Base-by-base conservation (phyloP, 2,113 vertebrate genomes). In the Clinocottus analis region DNA sequence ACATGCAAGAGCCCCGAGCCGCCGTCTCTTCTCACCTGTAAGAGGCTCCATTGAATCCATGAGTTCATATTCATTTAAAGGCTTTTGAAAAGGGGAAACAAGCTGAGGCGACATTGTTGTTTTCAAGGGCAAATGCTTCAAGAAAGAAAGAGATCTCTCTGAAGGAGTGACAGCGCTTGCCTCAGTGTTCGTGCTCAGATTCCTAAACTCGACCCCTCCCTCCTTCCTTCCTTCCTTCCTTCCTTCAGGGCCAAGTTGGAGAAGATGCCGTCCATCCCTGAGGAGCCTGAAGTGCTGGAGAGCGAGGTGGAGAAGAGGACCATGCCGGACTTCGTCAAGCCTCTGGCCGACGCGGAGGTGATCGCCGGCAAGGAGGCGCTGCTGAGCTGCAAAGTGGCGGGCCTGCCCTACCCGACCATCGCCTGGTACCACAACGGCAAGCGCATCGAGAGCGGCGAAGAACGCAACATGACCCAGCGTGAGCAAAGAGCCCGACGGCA, bases 241-340 rank as follows among this genome's bases (percentile, higher is more conserved):
- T 39, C 43, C 25, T 41, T 7, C 87, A 99, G 98, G 90, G 94
- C 97, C 1, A 99, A 97, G 89, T 85, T 99, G 86, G 98, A 99
- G 89, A 99, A 98, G 94, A 99, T 99, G 98, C 98, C 98, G 0
- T 99, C 98, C 37, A 99, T 99, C 77, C 97, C 98, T 0, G 98
- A 99, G 89, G 97, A 99, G 79, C 97, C 97, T 0, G 98, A 99
- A 69, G 92, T 96, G 21, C 91, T 90, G 0, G 97, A 99, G 73
- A 91, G 88, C 0, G 97, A 98, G 80, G 53, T 95, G 49, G 97
- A 99, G 78, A 94, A 92, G 58, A 94, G 97, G 90, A 96, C 96
- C 77, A 98, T 99, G 94, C 97, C 98, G 0, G 98, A 99, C 90
- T 99, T 99, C 82, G 90, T 97, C 72, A 95, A 95, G 70, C 97